These are phyloP conservation scores for Drosophila barbarae DNA, from an alignment of 2,888 invertebrate species.

Conservation along the genomic window DNA sequence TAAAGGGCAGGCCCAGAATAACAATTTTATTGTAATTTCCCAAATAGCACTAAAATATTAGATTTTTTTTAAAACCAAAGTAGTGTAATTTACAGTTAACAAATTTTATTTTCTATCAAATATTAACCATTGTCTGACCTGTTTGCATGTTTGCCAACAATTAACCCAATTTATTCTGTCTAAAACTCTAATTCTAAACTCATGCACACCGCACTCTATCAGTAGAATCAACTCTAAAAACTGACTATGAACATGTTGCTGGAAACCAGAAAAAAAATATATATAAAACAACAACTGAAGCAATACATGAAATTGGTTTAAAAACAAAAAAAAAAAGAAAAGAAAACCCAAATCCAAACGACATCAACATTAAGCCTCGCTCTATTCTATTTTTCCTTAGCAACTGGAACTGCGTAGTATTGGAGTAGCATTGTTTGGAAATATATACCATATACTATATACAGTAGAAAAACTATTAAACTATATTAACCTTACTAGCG, in stretches of 20 bases:
- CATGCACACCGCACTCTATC: conserved; percentile 43
- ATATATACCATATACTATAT: conserved; percentile 14
- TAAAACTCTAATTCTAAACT: conserved; percentile 19
- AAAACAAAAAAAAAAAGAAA: conserved; percentile 45
- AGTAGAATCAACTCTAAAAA: conserved; percentile 58
- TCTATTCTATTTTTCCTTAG: conserved; percentile 62
- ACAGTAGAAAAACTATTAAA: conserved; percentile 45
- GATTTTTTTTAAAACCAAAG: neutral
- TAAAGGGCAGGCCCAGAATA: conserved; percentile 1
- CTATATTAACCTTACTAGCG: neutral
- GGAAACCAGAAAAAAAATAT: conserved; percentile 43
- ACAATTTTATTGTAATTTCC: conserved; percentile 1
- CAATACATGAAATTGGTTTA: conserved; percentile 67
- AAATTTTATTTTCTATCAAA: neutral
- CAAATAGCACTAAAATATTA: neutral
- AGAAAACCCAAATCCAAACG: conserved; percentile 41
- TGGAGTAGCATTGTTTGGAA: conserved; percentile 58
- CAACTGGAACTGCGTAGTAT: conserved; percentile 68
- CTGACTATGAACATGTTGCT: conserved; percentile 78
- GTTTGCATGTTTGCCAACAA: conserved; percentile 15
- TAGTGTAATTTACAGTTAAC: conserved; percentile 1
- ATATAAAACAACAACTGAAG: conserved; percentile 16
- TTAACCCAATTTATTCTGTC: conserved; percentile 14
- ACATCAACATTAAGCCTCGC: conserved; percentile 64
- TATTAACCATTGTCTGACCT: conserved; percentile 5